Conservation (phyloP, 1,140 invertebrate genomes). For the Bicyclus anynana region DNA sequence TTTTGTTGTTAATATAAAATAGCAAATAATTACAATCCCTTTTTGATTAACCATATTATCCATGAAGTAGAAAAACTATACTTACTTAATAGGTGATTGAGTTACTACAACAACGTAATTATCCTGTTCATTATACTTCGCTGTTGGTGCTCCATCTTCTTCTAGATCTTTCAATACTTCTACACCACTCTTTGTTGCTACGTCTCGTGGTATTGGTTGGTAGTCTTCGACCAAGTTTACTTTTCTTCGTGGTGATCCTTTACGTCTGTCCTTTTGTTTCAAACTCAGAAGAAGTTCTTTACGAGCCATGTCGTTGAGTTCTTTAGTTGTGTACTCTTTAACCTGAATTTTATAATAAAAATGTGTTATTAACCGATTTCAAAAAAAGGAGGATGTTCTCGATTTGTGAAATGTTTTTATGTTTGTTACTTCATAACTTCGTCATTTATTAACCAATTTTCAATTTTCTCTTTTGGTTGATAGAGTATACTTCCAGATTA, state of each 20-base stretch:
- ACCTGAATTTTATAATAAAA: constrained; percentile 32
- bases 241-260: constrained; percentile 39
- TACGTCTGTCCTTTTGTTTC: constrained; percentile 44
- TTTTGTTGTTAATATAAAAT: too few species aligned
- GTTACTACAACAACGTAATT: constrained; percentile 61
- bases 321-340: constrained; percentile 61
- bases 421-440: too few species aligned
- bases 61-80: constrained; percentile 22
- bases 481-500: too few species aligned
- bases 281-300: constrained; percentile 46
- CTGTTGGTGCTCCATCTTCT: constrained; percentile 56
- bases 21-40: too few species aligned
- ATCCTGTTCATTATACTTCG: constrained; percentile 43
- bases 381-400: too few species aligned
- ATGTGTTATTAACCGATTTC: not conserved
- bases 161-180: constrained; percentile 55
- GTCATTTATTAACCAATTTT: too few species aligned
- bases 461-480: too few species aligned
- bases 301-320: constrained; percentile 54
- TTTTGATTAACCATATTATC: too few species aligned
- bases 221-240: constrained; percentile 35
- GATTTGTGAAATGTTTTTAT: too few species aligned
- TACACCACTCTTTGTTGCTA: constrained; percentile 43
- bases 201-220: constrained; percentile 22
- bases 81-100: constrained; percentile 45